Percentiles rank a stretch among this genome's conserved stretches.
Conservation (phyloP, 92 coral and sea anemone genomes). For the Bergia sp. region DNA sequence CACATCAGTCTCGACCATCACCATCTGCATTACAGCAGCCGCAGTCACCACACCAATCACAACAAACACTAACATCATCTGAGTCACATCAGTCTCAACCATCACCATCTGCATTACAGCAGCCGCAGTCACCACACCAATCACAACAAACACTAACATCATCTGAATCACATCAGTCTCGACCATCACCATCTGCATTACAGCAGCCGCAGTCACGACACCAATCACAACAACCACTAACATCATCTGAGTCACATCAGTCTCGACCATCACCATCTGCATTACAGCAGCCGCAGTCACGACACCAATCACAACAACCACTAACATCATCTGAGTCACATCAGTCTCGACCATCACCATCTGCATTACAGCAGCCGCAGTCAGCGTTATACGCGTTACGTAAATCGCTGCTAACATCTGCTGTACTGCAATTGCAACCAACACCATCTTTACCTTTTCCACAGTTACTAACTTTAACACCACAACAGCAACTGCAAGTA, state of each 20-base stretch:
- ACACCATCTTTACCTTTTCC: background rate
- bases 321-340: background rate
- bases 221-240: background rate
- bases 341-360: background rate
- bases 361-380: background rate
- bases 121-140: background rate
- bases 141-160: background rate
- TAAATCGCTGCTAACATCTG: background rate
- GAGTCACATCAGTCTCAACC: background rate
- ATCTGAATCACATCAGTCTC: background rate
- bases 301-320: background rate
- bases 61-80: background rate
- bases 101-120: background rate
- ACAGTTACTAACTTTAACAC: background rate
- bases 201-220: background rate
- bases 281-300: background rate
- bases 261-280: background rate
- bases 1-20: background rate
- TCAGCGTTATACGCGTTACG: background rate
- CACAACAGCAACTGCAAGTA: background rate
- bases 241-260: background rate
- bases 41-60: background rate
- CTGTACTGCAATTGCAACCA: background rate
- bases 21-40: background rate
- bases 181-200: background rate